Evolutionary conservation across 1,140 invertebrate genomes (phyloP), one percentile per base, ranked within the genome.

Genomic region (Notospermus geniculatus): DNA sequence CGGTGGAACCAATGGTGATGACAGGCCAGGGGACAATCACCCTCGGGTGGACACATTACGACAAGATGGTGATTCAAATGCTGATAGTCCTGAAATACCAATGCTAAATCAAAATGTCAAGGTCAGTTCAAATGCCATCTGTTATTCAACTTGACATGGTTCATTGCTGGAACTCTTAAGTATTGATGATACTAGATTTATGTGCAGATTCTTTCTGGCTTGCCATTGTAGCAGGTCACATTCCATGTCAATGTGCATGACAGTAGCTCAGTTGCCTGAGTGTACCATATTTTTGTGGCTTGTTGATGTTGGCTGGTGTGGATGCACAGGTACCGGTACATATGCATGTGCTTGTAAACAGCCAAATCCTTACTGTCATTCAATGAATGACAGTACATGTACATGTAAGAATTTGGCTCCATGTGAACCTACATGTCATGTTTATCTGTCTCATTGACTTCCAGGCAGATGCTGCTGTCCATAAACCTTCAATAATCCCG

Each of bases 51-150:
- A 43, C 54, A 36, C 32, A 63, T 25, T 39, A 7, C 15, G 22
- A 15, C 2, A 27, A 61, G 22, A 1, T 7, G 61, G 60, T 2
- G 55, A 36, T 15, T 25, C 41, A 19, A 60, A 45, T 53, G 30
- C 36, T 27, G 46, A 54, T n/a, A 68, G 69, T 62, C 68, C 68
- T 57, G 65, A 67, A 17, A 65, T 70, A 32, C 63, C 68, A 23
- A 43, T 70, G n/a, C 65, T 63, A 25, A 50, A 52, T 17, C 27
- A 60, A 25, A 55, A 53, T 54, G 43, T 53, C 1, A 61, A 65
- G 63, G 59, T 61, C n/a, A 19, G 55, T 53, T n/a, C 11, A n/a
- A 41, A 17, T 32, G 19, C 0, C 25, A 4, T n/a, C 9, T 43
- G 19, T 0, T 17, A 15, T 55, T 17, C 13, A 36, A 15, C 15